phyloP scores from a whole-genome alignment of 2,113 vertebrate genomes.

The Conger conger region DNA sequence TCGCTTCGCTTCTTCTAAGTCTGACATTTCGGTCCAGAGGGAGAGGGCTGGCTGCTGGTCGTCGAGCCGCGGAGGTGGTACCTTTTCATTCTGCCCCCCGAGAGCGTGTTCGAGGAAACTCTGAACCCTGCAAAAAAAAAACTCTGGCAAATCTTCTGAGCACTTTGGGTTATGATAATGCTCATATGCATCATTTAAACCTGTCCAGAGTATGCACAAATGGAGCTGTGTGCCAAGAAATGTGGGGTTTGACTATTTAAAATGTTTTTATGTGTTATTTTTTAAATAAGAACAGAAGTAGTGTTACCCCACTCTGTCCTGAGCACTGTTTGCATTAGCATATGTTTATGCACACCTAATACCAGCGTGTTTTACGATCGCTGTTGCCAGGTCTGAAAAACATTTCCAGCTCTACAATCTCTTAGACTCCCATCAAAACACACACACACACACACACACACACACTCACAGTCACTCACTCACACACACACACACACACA shows the following conservation, averaged over 20 bases:
- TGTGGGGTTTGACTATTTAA: constrained; percentile 11
- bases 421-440: no score
- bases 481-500: no score
- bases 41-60: neutral
- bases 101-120: neutral
- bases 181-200: neutral
- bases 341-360: constrained; percentile 22
- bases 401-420: no score
- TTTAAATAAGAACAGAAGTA: neutral
- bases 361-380: no score
- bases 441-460: no score
- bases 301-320: neutral
- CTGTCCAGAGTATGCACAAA: neutral
- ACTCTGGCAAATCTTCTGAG: neutral
- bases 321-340: constrained; percentile 21
- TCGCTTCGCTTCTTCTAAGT: neutral
- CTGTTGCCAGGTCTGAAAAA: no score
- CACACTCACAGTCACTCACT: no score
- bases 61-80: neutral
- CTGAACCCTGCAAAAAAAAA: neutral
- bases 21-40: neutral
- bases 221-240: neutral
- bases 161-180: neutral
- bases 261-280: neutral
- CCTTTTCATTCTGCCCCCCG: neutral